Evolutionary conservation across 2,113 vertebrate genomes (phyloP), one percentile per base, ranked within the genome.

Genomic region (Dipodomys stephensi): DNA sequence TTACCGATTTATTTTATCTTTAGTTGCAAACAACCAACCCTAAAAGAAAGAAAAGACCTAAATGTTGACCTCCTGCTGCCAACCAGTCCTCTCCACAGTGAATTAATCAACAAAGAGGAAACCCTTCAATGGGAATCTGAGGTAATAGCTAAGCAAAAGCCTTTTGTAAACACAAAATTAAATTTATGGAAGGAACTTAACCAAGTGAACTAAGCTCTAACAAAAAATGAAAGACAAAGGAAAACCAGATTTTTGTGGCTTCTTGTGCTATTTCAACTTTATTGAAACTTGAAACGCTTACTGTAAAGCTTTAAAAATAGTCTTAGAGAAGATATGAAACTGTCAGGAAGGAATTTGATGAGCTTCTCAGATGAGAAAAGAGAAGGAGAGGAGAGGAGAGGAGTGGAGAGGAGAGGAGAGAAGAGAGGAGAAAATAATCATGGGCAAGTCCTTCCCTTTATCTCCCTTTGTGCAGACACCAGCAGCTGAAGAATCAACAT

Each of bases 71-170:
- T 97, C 93, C 88, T 87, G 80, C 90, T 94, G 96, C 91, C 81
- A 96, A 90, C 91, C 93, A 95, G 94, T 83, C 28, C 92, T 74
- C 93, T 91, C 73, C 85, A 93, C 72, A 93, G 94, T 90, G 93
- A 95, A 97, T 96, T 96, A 95, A 94, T 60, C 71, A 94, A 97
- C 95, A 95, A 97, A 95, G 94, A 87, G 22, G 1, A 96, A 97
- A 84, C 30, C 88, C 76, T 84, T 96, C 84, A 90, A 92, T 83
- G 72, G 79, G 62, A 95, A 93, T 93, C 87, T 90, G 87, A 96
- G 90, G 90, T 90, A 88, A 49, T 60, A 79, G 65, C 82, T 72
- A 88, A 96, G 85, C 79, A 96, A 93, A 92, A 62, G 92, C 1
- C 88, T 89, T 91, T 81, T 88, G 92, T 83, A 89, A 94, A 95